A percentile compares a stretch with the other conserved stretches of the same genome.
Conservation (phyloP, 1,140 invertebrate genomes). For the Pachypsylla venusta region DNA sequence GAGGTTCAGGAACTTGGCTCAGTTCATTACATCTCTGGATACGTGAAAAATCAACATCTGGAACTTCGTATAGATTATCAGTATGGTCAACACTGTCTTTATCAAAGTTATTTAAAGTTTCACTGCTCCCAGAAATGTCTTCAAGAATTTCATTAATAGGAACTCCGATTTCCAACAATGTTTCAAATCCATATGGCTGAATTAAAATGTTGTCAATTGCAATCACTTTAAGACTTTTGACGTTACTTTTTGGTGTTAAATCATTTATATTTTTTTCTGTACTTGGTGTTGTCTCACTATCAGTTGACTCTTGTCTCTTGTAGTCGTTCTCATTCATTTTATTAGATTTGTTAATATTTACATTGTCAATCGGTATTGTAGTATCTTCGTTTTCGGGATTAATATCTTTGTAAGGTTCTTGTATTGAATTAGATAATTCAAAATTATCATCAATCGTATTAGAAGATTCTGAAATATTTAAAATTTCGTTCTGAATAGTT, state of each 20-base stretch:
- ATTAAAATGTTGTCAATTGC: constrained; percentile 11
- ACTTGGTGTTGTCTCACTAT: constrained; percentile 35
- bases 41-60: too few species aligned
- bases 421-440: too few species aligned
- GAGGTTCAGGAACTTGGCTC: neutral
- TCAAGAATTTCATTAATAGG: constrained; percentile 6
- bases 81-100: constrained; percentile 7
- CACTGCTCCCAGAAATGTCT: neutral
- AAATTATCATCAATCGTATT: too few species aligned
- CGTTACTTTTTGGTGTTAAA: constrained; percentile 25
- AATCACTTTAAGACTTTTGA: constrained; percentile 9
- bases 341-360: too few species aligned
- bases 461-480: too few species aligned
- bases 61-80: neutral
- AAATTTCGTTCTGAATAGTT: too few species aligned
- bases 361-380: too few species aligned
- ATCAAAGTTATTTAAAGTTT: constrained; percentile 12
- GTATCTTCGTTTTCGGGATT: too few species aligned
- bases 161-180: neutral
- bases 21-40: constrained; percentile 10
- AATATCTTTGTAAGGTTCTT: too few species aligned
- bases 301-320: constrained; percentile 35
- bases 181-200: constrained; percentile 6
- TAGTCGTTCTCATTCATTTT: too few species aligned
- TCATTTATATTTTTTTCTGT: constrained; percentile 37